Conservation (phyloP, 92 coral and sea anemone species). For the Hydrozoanthus gracilis region DNA sequence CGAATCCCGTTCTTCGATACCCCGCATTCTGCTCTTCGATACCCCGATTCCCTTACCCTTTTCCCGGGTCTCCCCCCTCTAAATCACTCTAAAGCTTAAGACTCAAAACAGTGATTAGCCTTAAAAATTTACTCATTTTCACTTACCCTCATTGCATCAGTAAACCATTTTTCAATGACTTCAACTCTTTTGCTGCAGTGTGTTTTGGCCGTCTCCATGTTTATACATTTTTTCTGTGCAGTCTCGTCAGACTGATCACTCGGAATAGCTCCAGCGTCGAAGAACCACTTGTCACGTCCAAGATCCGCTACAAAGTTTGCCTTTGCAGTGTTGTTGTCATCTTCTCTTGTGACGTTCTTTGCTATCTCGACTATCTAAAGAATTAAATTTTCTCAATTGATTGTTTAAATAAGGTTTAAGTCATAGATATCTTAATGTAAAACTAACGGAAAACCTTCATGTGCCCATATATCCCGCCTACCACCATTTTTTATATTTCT, state of each 20-base stretch:
- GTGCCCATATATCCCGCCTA: too few relatives aligned
- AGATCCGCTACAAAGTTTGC: neutral
- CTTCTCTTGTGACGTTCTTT: constrained; percentile 18
- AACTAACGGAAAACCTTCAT: too few relatives aligned
- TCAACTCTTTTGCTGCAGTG: constrained; percentile 43
- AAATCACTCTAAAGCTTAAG: neutral
- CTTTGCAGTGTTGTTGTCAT: constrained; percentile 38
- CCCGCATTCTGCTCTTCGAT: too few relatives aligned
- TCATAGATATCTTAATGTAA: neutral
- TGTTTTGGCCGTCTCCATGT: constrained; percentile 28
- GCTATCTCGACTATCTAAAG: constrained; percentile 49
- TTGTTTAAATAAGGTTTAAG: neutral
- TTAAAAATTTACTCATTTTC: neutral
- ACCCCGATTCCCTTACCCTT: too few relatives aligned
- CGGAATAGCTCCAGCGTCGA: constrained; percentile 32
- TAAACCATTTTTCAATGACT: constrained; percentile 50
- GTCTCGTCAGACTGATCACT: constrained; percentile 36
- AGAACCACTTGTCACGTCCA: constrained; percentile 5
- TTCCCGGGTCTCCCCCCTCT: neutral
- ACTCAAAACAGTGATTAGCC: neutral
- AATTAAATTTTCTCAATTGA: neutral
- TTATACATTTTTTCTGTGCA: constrained; percentile 40
- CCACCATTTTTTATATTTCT: too few relatives aligned
- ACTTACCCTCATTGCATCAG: constrained; percentile 50
- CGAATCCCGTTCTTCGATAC: too few relatives aligned